Evolutionary conservation across 2,888 invertebrate genomes (phyloP).

Genomic region (Eucriotettix oculatus): DNA sequence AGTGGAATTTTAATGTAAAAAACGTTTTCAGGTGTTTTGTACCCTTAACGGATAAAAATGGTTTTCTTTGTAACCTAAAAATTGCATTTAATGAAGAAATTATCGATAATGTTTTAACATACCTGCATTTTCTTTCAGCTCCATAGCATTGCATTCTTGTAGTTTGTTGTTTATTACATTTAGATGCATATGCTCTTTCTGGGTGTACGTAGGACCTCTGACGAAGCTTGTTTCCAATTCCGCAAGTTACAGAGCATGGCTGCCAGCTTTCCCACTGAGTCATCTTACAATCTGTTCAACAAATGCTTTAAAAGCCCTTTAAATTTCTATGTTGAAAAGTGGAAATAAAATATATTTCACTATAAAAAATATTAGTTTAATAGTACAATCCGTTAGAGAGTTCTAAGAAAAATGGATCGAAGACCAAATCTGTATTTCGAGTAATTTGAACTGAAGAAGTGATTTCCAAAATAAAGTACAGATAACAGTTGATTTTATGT

Average conservation of each 20-base stretch:
- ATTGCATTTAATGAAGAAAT: too few relatives aligned
- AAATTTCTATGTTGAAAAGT: constrained; percentile 1
- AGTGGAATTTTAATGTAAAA: too few relatives aligned
- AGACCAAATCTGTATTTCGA: too few relatives aligned
- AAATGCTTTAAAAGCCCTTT: neutral
- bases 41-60: too few relatives aligned
- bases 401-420: too few relatives aligned
- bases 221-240: constrained; percentile 33
- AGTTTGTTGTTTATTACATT: constrained; percentile 34
- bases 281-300: constrained; percentile 24
- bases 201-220: constrained; percentile 37
- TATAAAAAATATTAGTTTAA: too few relatives aligned
- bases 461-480: too few relatives aligned
- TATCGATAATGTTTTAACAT: neutral
- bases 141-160: constrained; percentile 17
- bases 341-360: neutral
- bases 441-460: too few relatives aligned
- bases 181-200: constrained; percentile 32
- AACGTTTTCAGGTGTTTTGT: too few relatives aligned
- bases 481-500: too few relatives aligned
- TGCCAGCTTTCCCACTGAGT: constrained; percentile 27
- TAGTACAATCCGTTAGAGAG: too few relatives aligned
- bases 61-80: too few relatives aligned
- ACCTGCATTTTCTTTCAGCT: neutral
- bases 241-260: constrained; percentile 30